phyloP scores from a whole-genome alignment of 2,113 vertebrate genomes.

The Chionis minor region DNA sequence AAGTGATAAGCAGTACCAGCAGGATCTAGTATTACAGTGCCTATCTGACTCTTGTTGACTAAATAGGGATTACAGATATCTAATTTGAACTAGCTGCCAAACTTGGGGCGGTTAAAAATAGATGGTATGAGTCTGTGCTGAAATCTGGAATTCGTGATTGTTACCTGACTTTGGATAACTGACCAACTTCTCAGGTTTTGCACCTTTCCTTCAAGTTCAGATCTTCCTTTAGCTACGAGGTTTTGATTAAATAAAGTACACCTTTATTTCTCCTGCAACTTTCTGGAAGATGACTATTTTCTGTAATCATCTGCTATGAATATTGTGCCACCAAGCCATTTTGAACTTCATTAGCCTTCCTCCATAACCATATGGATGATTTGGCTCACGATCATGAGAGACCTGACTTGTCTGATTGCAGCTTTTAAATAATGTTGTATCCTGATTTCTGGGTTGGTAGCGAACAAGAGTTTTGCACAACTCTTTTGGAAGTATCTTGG shows the following conservation, averaged over 20 bases:
- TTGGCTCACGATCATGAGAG: not conserved
- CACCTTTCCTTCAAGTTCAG: not conserved
- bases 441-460: not conserved
- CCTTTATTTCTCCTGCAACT: not conserved
- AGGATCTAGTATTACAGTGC: not conserved
- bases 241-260: not conserved
- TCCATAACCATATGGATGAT: not conserved
- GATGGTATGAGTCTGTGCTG: not conserved
- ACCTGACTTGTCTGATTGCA: not conserved
- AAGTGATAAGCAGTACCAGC: not conserved
- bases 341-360: slow-evolving; percentile 25
- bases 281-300: not conserved
- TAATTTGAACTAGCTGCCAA: not conserved
- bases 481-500: not conserved
- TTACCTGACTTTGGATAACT: not conserved
- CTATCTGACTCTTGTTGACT: not conserved
- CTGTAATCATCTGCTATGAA: not conserved
- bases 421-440: slow-evolving; percentile 1
- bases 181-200: not conserved
- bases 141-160: not conserved
- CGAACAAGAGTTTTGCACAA: not conserved
- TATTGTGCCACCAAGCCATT: not conserved
- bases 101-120: not conserved
- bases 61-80: not conserved
- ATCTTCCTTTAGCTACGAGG: not conserved